These are phyloP conservation scores for Caranx ignobilis DNA, from an alignment of 2,113 vertebrate species.

Conservation along the genomic window DNA sequence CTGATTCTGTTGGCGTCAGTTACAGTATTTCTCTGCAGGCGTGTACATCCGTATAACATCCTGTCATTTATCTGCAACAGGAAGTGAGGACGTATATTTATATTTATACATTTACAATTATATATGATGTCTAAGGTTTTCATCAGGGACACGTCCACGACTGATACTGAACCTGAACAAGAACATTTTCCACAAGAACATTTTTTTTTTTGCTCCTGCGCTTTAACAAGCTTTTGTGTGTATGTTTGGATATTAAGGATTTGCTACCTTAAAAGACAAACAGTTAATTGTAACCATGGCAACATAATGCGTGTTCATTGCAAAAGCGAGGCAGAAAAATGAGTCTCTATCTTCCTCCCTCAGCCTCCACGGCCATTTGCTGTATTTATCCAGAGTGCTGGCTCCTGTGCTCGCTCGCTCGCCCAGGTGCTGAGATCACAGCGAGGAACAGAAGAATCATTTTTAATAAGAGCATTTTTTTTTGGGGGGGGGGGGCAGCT, in stretches of 20 bases:
- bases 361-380: neutral
- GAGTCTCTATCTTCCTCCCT: neutral
- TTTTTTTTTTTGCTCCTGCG: neutral
- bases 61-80: neutral
- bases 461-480: neutral
- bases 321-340: conserved; percentile 16
- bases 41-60: conserved; percentile 7
- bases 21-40: conserved; percentile 7
- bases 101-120: neutral
- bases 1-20: neutral
- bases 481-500: neutral
- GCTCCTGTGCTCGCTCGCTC: neutral
- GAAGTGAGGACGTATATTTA: neutral
- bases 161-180: neutral
- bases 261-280: conserved; percentile 19
- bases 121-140: neutral
- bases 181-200: neutral
- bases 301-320: conserved; percentile 19
- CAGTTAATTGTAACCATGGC: conserved; percentile 46
- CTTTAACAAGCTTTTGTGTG: neutral
- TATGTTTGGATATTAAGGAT: conserved; percentile 9
- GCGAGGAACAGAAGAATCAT: neutral
- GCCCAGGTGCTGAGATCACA: neutral
- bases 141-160: neutral
- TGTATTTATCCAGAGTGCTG: conserved; percentile 15